Evolutionary conservation across 2,888 invertebrate genomes (phyloP).

Genomic region (Monochamus alternatus): DNA sequence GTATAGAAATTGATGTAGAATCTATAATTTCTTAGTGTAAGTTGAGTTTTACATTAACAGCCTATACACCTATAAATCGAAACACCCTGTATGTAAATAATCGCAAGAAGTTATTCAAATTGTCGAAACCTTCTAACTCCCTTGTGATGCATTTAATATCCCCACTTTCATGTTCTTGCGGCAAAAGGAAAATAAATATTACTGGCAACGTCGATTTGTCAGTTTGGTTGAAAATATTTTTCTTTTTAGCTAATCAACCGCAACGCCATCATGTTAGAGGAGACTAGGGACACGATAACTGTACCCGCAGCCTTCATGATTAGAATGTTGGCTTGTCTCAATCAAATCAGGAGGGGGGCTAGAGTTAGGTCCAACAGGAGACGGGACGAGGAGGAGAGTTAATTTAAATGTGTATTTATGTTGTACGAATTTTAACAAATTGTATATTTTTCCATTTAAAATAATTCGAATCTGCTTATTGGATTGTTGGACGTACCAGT

Average conservation of each 20-base stretch:
- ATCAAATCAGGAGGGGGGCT: constrained; percentile 75
- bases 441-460: constrained; percentile 31
- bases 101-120: too few species aligned
- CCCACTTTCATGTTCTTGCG: too few species aligned
- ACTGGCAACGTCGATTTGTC: too few species aligned
- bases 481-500: constrained; percentile 23
- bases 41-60: too few species aligned
- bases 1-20: too few species aligned
- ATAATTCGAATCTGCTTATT: constrained; percentile 22
- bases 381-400: constrained; percentile 52
- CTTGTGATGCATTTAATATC: too few species aligned
- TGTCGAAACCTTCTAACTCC: too few species aligned
- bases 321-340: constrained; percentile 80
- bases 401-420: constrained; percentile 34
- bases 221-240: neutral
- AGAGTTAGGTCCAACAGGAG: constrained; percentile 47
- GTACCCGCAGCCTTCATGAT: constrained; percentile 92
- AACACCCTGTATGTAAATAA: too few species aligned
- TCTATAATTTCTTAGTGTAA: too few species aligned
- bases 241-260: constrained; percentile 79
- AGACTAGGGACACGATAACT: constrained; percentile 89
- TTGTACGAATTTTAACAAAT: constrained; percentile 9
- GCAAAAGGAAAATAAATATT: too few species aligned
- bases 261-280: constrained; percentile 88
- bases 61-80: too few species aligned